Conservation (phyloP, 2,888 invertebrate species). For the Maniola hyperantus region DNA sequence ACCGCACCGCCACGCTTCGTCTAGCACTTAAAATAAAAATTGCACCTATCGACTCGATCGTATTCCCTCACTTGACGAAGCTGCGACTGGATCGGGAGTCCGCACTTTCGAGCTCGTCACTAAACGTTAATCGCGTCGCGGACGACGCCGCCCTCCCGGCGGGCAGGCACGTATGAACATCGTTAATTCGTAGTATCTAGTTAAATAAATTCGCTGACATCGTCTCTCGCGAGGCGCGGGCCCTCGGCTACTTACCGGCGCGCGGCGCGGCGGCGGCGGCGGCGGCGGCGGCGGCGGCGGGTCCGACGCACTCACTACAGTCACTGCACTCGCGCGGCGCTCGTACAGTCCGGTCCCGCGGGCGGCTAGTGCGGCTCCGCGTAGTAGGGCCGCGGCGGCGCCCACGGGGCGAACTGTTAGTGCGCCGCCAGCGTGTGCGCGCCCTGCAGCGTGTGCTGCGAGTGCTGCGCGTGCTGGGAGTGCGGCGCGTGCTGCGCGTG, state of each 20-base stretch:
- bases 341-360: too few species aligned
- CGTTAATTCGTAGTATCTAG: constrained; percentile 78
- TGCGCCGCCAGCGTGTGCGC: constrained; percentile 77
- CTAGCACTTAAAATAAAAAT: constrained; percentile 74
- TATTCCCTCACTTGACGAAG: constrained; percentile 72
- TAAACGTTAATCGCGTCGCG: background rate
- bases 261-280: constrained; percentile 45
- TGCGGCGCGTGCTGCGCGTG: constrained; percentile 77
- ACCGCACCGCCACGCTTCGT: constrained; percentile 41
- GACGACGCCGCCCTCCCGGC: constrained; percentile 50
- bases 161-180: constrained; percentile 68
- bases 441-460: constrained; percentile 79
- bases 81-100: too few species aligned
- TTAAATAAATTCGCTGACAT: constrained; percentile 82
- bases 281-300: too few species aligned
- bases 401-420: constrained; percentile 89
- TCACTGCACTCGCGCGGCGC: constrained; percentile 36
- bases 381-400: constrained; percentile 82
- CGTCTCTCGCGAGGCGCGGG: constrained; percentile 64
- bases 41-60: constrained; percentile 81
- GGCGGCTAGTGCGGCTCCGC: constrained; percentile 79
- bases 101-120: constrained; percentile 58
- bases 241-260: constrained; percentile 45
- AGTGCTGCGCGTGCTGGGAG: constrained; percentile 87
- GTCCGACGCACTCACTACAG: constrained; percentile 32